These are phyloP conservation scores for Pachyuromys duprasi DNA, from an alignment of 2,797 vertebrate genomes.

Conservation along the genomic window DNA sequence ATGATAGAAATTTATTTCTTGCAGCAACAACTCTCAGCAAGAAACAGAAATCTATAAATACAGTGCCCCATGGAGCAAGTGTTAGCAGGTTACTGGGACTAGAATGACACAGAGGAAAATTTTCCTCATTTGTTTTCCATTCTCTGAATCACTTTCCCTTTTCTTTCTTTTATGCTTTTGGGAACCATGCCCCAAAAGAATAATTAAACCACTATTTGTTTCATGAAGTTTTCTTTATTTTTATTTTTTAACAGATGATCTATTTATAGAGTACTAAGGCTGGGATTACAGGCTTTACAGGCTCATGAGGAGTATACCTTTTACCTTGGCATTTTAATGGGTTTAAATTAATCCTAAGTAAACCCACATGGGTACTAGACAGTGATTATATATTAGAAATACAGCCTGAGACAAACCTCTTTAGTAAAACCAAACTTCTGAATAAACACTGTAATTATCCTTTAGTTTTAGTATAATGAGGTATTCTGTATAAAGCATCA, in stretches of 20 bases:
- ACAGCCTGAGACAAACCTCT: background rate
- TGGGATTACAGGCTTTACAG: background rate
- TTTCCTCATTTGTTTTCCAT: background rate
- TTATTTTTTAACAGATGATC: background rate
- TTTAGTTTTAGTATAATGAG: background rate
- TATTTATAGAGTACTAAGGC: background rate
- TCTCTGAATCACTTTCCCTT: background rate
- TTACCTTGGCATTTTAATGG: background rate
- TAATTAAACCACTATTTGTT: background rate
- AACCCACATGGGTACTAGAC: background rate
- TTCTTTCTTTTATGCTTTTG: background rate
- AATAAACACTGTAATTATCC: background rate
- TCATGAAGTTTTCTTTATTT: background rate
- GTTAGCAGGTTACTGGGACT: background rate
- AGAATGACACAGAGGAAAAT: background rate
- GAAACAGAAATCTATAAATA: background rate
- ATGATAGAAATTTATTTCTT: background rate
- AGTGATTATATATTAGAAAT: slow-evolving; percentile 19
- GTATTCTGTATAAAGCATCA: background rate
- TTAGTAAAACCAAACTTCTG: background rate
- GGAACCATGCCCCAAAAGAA: background rate
- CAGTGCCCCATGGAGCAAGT: background rate
- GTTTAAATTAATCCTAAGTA: background rate
- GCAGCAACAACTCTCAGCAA: background rate
- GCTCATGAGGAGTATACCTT: background rate